phyloP scores from a whole-genome alignment of 2,888 invertebrate genomes.

The Cynaeus angustus region DNA sequence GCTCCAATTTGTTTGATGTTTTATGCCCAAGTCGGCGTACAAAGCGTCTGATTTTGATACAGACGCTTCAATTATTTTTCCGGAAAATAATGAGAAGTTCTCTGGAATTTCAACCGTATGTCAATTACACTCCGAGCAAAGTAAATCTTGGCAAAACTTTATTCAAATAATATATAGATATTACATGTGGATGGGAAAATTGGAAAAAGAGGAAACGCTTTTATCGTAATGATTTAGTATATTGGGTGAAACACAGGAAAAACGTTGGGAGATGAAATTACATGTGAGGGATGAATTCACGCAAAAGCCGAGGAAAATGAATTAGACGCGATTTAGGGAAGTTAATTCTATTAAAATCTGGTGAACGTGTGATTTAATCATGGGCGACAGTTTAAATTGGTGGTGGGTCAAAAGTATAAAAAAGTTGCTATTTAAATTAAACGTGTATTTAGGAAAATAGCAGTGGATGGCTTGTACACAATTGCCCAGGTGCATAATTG shows the following conservation, averaged over 20 bases:
- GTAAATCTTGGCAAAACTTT: slow-evolving; percentile 8
- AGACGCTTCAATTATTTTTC: slow-evolving; percentile 21
- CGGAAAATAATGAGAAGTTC: slow-evolving; percentile 6
- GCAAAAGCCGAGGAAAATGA: too few relatives aligned
- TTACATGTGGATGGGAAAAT: slow-evolving; percentile 15
- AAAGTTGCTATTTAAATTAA: too few relatives aligned
- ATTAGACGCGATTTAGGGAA: too few relatives aligned
- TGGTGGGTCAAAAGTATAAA: too few relatives aligned
- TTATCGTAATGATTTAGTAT: slow-evolving; percentile 37
- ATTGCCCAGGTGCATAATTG: too few relatives aligned
- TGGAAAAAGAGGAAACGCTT: slow-evolving; percentile 24
- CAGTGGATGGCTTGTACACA: too few relatives aligned
- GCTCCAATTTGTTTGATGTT: slow-evolving; percentile 20
- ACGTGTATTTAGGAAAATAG: too few relatives aligned
- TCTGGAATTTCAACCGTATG: slow-evolving; percentile 3
- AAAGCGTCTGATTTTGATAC: slow-evolving; percentile 5
- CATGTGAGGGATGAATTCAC: too few relatives aligned
- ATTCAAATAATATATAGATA: slow-evolving; percentile 23
- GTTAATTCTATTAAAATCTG: too few relatives aligned
- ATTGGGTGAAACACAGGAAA: slow-evolving; percentile 2
- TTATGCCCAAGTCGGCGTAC: not conserved
- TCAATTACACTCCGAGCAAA: slow-evolving; percentile 3
- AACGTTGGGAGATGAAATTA: too few relatives aligned
- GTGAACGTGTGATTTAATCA: too few relatives aligned
- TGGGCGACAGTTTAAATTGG: too few relatives aligned